Conservation (phyloP, 2,888 invertebrate genomes). For the Terebella lapidaria region DNA sequence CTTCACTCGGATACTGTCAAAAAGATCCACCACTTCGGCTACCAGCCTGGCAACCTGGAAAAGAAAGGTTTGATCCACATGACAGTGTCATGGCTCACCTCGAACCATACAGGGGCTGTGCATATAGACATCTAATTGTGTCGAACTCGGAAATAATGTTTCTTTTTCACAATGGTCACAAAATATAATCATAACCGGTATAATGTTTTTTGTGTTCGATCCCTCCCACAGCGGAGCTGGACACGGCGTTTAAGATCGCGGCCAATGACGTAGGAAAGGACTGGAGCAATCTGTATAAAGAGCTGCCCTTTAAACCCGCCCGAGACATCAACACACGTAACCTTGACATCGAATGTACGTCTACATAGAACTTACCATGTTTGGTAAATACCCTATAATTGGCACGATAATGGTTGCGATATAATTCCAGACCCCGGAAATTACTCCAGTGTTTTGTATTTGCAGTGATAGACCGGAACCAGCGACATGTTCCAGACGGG, state of each 20-base stretch:
- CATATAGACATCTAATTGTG: neutral
- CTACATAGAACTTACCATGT: neutral
- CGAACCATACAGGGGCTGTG: too few species aligned
- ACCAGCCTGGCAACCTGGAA: conserved; percentile 28
- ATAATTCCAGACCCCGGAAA: too few species aligned
- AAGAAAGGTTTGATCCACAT: neutral
- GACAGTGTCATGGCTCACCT: too few species aligned
- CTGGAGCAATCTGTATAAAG: conserved; percentile 37
- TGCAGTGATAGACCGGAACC: conserved; percentile 24
- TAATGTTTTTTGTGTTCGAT: neutral
- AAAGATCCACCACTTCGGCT: conserved; percentile 32
- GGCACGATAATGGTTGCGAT: too few species aligned
- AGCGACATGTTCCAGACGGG: conserved; percentile 16
- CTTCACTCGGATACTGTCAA: conserved; percentile 35
- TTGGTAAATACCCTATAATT: too few species aligned
- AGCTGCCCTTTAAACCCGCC: conserved; percentile 37
- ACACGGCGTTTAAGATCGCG: conserved; percentile 36
- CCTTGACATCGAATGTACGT: conserved; percentile 34
- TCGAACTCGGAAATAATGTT: neutral
- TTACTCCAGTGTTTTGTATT: too few species aligned
- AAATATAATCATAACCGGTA: neutral
- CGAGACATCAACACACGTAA: conserved; percentile 30
- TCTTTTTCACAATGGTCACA: neutral
- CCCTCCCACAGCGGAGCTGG: conserved; percentile 26
- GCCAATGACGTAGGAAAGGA: conserved; percentile 36